A percentile compares a stretch with the other conserved stretches of the same genome.
These are phyloP conservation scores for Conchocele bisecta DNA, from an alignment of 2,888 invertebrate genomes.

Conservation along the genomic window DNA sequence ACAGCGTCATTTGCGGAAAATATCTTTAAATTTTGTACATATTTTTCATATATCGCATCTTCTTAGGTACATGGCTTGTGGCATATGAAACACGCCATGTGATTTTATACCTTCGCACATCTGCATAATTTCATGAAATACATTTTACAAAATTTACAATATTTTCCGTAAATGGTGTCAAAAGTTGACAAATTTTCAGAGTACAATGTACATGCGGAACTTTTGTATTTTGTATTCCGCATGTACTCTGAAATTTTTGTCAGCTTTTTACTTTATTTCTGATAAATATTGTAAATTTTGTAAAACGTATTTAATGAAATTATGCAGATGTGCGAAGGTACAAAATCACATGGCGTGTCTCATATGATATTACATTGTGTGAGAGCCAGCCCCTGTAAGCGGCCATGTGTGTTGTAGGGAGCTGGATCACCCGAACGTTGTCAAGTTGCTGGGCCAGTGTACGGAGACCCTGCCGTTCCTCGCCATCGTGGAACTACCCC, in stretches of 20 bases:
- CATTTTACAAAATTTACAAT: too few species aligned
- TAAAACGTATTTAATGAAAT: too few species aligned
- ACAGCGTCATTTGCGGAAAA: background rate
- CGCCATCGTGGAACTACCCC: constrained; percentile 89
- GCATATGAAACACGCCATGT: background rate
- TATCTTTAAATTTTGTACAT: background rate
- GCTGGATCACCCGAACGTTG: constrained; percentile 88
- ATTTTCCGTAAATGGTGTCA: too few species aligned
- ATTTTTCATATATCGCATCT: background rate
- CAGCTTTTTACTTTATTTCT: too few species aligned
- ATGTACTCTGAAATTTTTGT: too few species aligned
- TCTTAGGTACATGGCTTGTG: background rate
- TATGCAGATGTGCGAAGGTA: too few species aligned
- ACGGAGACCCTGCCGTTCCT: constrained; percentile 91
- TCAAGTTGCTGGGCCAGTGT: constrained; percentile 89
- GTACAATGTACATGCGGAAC: background rate
- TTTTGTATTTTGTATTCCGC: background rate
- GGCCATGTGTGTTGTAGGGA: constrained; percentile 84
- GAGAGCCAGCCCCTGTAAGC: too few species aligned
- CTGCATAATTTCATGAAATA: too few species aligned
- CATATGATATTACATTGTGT: background rate
- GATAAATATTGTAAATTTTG: too few species aligned
- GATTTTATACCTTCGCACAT: too few species aligned
- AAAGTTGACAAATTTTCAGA: too few species aligned
- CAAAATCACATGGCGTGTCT: too few species aligned